Evolutionary conservation across 2,888 invertebrate species (phyloP).

Genomic region (Synergus gifuensis): DNA sequence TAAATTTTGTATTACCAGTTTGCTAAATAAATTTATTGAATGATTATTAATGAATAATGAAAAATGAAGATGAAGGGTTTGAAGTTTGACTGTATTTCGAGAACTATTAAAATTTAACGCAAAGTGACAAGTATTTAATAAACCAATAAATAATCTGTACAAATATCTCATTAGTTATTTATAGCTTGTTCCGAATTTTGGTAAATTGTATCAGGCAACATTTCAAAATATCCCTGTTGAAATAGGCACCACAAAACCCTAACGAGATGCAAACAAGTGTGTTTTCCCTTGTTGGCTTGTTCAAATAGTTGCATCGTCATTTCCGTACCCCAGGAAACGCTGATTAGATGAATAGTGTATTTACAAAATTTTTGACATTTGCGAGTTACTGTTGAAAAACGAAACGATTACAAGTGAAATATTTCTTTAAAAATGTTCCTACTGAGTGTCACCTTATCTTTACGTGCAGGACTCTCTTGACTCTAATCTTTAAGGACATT

Average conservation of each 20-base stretch:
- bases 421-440: not conserved
- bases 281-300: not conserved
- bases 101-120: no score
- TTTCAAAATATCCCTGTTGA: not conserved
- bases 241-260: not conserved
- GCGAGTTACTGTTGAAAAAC: no score
- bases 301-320: slow-evolving; percentile 29
- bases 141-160: not conserved
- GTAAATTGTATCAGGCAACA: not conserved
- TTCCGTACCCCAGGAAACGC: not conserved
- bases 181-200: no score
- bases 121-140: not conserved
- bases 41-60: no score
- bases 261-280: slow-evolving; percentile 29
- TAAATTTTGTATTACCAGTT: not conserved
- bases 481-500: not conserved
- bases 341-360: not conserved
- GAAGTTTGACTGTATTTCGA: no score
- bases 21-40: not conserved
- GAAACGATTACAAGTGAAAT: not conserved
- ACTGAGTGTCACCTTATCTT: not conserved
- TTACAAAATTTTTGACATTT: not conserved
- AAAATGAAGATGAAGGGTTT: no score
- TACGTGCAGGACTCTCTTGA: not conserved
- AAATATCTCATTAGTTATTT: not conserved